Evolutionary conservation across 2,113 vertebrate species (phyloP).

Genomic region (Cyphomyrus discorhynchus): DNA sequence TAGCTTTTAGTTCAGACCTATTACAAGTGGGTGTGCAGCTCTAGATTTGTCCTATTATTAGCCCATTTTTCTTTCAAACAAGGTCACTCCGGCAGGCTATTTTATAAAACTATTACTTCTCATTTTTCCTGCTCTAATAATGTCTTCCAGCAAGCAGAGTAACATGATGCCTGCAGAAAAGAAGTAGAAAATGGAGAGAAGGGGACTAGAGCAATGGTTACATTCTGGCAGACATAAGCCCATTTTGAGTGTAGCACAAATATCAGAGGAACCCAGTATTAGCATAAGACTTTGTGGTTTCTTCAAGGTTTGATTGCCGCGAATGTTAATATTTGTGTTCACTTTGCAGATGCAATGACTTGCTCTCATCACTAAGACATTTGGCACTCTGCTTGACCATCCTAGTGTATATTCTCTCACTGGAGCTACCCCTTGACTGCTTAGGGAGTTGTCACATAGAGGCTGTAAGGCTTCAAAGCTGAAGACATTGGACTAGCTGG

Average conservation of each 20-base stretch:
- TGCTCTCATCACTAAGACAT: background rate
- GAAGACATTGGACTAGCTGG: slow-evolving; percentile 13
- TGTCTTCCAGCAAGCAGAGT: slow-evolving; percentile 19
- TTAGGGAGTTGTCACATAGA: background rate
- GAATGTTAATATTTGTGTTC: slow-evolving; percentile 18
- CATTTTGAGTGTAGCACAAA: background rate
- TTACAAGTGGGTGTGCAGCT: slow-evolving; percentile 46
- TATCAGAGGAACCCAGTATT: background rate
- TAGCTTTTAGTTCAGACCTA: slow-evolving; percentile 42
- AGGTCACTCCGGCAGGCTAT: slow-evolving; percentile 53
- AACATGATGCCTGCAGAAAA: background rate
- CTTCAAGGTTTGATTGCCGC: slow-evolving; percentile 15
- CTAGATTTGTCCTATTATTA: slow-evolving; percentile 60
- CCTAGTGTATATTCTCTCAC: background rate
- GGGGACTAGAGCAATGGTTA: background rate
- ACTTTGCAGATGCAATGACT: background rate
- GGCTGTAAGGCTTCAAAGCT: slow-evolving; percentile 9
- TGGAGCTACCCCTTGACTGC: background rate
- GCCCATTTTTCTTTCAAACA: slow-evolving; percentile 56
- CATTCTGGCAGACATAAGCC: background rate
- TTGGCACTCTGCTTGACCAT: background rate
- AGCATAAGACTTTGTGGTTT: background rate
- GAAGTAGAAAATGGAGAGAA: background rate
- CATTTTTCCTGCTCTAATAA: slow-evolving; percentile 49
- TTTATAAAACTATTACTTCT: slow-evolving; percentile 50